A percentile compares a stretch with the other conserved stretches of the same genome.
These are phyloP conservation scores for Tholera decimalis DNA, from an alignment of 2,888 invertebrate genomes.

Conservation along the genomic window DNA sequence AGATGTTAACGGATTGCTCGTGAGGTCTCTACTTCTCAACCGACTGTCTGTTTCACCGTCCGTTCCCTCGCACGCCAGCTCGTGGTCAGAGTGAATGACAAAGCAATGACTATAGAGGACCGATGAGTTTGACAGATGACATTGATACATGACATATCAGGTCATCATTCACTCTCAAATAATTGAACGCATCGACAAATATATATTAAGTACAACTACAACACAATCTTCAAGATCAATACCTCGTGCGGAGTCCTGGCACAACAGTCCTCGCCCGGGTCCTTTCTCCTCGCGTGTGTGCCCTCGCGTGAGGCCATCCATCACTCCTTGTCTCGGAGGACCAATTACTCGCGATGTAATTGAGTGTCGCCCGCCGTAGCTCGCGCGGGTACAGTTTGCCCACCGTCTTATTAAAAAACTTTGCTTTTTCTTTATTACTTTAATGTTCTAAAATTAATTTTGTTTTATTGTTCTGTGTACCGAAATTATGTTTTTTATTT, in stretches of 20 bases:
- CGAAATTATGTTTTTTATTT: constrained; percentile 16
- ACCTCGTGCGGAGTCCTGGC: constrained; percentile 4
- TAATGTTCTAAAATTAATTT: constrained; percentile 55
- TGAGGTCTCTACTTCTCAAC: too few relatives aligned
- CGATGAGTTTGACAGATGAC: too few relatives aligned
- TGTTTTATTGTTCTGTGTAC: constrained; percentile 36
- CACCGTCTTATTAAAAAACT: constrained; percentile 58
- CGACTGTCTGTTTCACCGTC: too few relatives aligned
- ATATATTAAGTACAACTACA: too few relatives aligned
- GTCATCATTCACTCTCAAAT: too few relatives aligned
- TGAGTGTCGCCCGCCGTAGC: constrained; percentile 54
- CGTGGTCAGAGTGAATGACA: too few relatives aligned
- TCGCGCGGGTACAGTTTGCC: constrained; percentile 36
- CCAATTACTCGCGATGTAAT: constrained; percentile 59
- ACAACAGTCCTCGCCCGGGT: constrained; percentile 2
- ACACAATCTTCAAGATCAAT: constrained; percentile 36
- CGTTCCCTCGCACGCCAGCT: too few relatives aligned
- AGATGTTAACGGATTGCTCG: too few relatives aligned
- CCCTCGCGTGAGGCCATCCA: constrained; percentile 47
- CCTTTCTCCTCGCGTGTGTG: constrained; percentile 17
- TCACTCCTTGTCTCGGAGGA: constrained; percentile 54
- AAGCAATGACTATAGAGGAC: too few relatives aligned
- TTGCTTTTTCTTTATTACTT: constrained; percentile 48
- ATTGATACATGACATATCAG: too few relatives aligned
- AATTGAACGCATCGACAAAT: too few relatives aligned